Conservation (phyloP, 1,140 invertebrate genomes). For the Planococcus citri region DNA sequence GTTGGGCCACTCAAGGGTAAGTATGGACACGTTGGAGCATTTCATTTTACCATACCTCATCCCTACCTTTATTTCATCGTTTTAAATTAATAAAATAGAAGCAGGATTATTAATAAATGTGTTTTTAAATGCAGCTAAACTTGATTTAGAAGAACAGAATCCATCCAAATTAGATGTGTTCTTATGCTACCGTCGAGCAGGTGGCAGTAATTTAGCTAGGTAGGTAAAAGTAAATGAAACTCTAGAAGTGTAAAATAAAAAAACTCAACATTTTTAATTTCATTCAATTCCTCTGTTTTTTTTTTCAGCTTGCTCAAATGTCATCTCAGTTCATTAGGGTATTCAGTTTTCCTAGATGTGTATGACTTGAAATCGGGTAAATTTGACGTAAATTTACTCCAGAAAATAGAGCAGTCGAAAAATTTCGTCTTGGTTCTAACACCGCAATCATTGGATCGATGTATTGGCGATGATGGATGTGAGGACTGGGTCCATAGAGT, state of each 20-base stretch:
- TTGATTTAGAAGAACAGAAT: conserved; percentile 51
- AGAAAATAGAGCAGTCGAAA: conserved; percentile 91
- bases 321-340: conserved; percentile 86
- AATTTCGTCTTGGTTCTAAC: conserved; percentile 94
- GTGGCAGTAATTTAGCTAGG: conserved; percentile 92
- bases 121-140: conserved; percentile 40
- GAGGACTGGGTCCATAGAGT: conserved; percentile 99
- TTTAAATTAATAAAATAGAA: no score
- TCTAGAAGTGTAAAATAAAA: no score
- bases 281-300: conserved; percentile 21
- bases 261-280: no score
- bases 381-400: conserved; percentile 93
- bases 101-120: neutral
- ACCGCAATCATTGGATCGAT: conserved; percentile 85
- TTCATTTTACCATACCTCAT: no score
- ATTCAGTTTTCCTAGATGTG: conserved; percentile 92
- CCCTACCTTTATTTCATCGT: no score
- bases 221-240: no score
- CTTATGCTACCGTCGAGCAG: conserved; percentile 93
- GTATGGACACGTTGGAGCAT: no score
- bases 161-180: conserved; percentile 91
- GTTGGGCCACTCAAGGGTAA: no score
- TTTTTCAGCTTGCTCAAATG: conserved; percentile 66
- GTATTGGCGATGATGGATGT: conserved; percentile 78
- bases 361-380: conserved; percentile 92